These are phyloP conservation scores for Otolemur crassicaudatus DNA, from an alignment of 2,797 vertebrate species.

Conservation along the genomic window DNA sequence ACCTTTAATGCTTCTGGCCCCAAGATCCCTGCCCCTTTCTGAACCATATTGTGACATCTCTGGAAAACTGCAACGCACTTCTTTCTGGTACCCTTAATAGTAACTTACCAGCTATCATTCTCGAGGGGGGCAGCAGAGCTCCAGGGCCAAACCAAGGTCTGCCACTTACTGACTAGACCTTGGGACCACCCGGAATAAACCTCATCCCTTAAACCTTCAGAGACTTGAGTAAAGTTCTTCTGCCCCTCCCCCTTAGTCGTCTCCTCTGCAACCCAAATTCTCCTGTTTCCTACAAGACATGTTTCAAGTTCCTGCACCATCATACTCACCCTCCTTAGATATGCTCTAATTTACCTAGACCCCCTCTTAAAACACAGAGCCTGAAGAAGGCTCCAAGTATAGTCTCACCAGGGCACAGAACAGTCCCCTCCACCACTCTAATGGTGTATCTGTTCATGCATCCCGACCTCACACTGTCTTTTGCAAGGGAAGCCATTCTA, in stretches of 20 bases:
- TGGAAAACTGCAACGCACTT: background rate
- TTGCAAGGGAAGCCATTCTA: background rate
- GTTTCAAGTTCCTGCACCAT: background rate
- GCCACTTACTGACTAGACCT: background rate
- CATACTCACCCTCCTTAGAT: background rate
- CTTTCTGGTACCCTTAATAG: background rate
- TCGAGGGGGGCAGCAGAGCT: background rate
- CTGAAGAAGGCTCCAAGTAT: background rate
- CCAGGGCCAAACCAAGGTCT: background rate
- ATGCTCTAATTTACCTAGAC: background rate
- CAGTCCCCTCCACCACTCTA: background rate
- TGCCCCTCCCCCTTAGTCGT: background rate
- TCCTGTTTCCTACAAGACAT: background rate
- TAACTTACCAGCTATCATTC: background rate
- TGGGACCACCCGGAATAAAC: background rate
- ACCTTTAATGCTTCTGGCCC: background rate
- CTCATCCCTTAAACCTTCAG: background rate
- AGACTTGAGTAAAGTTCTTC: background rate
- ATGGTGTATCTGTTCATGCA: background rate
- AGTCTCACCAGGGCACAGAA: background rate
- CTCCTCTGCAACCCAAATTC: background rate
- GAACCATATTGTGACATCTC: background rate
- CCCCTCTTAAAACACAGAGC: background rate
- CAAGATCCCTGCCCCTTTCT: background rate
- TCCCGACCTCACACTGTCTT: background rate